Conservation (phyloP, 2,888 invertebrate species). For the Limnephilus marmoratus region DNA sequence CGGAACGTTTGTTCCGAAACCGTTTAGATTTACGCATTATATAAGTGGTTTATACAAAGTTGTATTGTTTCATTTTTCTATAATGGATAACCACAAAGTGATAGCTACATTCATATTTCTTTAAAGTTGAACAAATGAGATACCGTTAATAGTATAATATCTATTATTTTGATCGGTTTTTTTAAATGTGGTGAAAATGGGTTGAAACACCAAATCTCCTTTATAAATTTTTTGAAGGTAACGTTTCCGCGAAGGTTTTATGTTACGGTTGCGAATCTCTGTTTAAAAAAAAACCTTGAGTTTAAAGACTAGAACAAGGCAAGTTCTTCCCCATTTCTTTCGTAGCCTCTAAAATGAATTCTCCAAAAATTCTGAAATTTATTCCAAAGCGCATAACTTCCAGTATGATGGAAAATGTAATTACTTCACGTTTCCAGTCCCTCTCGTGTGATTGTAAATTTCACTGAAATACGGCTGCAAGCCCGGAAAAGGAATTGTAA, state of each 20-base stretch:
- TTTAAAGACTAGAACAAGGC: not conserved
- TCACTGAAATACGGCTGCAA: not conserved
- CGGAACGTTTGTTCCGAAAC: no score
- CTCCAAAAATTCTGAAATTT: not conserved
- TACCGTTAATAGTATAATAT: no score
- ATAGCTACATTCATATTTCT: no score
- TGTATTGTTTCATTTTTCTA: no score
- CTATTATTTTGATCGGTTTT: no score
- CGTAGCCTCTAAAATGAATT: not conserved
- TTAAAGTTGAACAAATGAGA: no score
- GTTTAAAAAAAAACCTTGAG: not conserved
- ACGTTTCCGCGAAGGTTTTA: not conserved
- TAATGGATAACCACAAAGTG: no score
- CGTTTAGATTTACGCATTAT: no score
- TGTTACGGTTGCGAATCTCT: not conserved
- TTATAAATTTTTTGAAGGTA: not conserved
- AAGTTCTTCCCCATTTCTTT: not conserved
- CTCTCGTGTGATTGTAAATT: constrained; percentile 2
- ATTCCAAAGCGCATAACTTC: not conserved
- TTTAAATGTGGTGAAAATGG: not conserved
- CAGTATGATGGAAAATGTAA: not conserved
- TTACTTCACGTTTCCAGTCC: not conserved
- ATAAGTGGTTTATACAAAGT: no score
- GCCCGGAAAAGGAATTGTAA: not conserved
- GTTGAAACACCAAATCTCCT: not conserved